phyloP scores from a whole-genome alignment of 2,113 vertebrate species.

The Sisor rabdophorus region DNA sequence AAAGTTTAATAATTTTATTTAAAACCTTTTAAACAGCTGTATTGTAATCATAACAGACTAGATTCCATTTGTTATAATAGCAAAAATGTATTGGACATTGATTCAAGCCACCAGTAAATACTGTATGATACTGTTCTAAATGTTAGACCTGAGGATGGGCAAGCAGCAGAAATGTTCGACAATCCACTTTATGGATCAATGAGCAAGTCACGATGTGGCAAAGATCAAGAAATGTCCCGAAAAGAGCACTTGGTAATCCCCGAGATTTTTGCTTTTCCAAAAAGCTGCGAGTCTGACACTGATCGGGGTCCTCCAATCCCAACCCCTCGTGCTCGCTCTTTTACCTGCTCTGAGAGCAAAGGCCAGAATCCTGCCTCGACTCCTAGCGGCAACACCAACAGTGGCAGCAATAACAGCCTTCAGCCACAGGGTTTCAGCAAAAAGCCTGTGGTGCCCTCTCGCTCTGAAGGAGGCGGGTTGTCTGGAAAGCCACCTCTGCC shows the following conservation, averaged over 20 bases:
- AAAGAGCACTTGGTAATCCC: constrained; percentile 68
- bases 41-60: not conserved
- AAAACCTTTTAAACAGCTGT: too few species aligned
- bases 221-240: constrained; percentile 73
- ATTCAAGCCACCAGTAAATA: not conserved
- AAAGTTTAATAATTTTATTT: not conserved
- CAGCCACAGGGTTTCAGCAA: constrained; percentile 62
- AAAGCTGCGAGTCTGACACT: constrained; percentile 69
- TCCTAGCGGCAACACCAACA: not conserved
- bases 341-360: constrained; percentile 79
- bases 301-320: constrained; percentile 67
- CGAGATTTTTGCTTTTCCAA: constrained; percentile 64
- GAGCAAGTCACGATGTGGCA: constrained; percentile 61
- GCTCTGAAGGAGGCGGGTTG: constrained; percentile 72
- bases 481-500: constrained; percentile 77
- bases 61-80: not conserved
- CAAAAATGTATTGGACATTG: not conserved
- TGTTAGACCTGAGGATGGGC: constrained; percentile 64
- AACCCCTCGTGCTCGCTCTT: constrained; percentile 77
- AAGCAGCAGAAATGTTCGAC: constrained; percentile 84
- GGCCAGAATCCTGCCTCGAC: constrained; percentile 44
- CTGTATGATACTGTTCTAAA: not conserved
- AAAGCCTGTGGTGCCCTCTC: constrained; percentile 75
- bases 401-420: not conserved
- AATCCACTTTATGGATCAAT: constrained; percentile 88